Evolutionary conservation across 2,797 vertebrate genomes (phyloP).

Genomic region (Falco naumanni): DNA sequence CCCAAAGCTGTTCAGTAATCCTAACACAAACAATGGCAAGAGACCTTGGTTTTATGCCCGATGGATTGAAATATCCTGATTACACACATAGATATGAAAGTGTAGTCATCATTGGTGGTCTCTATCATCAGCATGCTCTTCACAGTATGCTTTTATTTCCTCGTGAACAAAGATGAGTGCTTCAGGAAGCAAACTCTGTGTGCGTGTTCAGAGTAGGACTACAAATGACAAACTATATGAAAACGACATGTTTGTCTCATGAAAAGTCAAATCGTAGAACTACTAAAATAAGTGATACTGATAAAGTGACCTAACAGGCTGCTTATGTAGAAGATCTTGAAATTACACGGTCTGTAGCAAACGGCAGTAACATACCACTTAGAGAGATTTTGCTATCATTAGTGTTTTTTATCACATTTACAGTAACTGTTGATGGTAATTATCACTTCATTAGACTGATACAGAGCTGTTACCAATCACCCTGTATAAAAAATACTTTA

Average conservation of each 20-base stretch:
- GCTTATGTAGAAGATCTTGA: background rate
- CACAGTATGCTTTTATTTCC: background rate
- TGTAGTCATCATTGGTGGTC: background rate
- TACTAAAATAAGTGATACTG: background rate
- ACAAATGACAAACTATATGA: background rate
- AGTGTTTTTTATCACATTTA: constrained; percentile 23
- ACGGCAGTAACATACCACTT: background rate
- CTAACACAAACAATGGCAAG: background rate
- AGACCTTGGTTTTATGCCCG: background rate
- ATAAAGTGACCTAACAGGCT: background rate
- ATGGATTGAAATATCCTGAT: background rate
- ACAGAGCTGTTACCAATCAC: background rate
- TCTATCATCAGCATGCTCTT: no score
- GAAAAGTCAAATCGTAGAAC: background rate
- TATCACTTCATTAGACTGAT: background rate
- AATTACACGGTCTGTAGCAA: background rate
- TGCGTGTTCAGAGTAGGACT: background rate
- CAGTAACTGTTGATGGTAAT: background rate
- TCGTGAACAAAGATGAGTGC: background rate
- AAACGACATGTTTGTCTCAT: background rate
- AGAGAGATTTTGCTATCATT: background rate
- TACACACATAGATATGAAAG: no score
- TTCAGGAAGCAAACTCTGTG: background rate
- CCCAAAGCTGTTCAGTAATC: no score
- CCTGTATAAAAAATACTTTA: background rate